Evolutionary conservation across 2,797 vertebrate genomes (phyloP), one percentile per base, ranked within the genome.

Genomic region (Sciaenops ocellatus): DNA sequence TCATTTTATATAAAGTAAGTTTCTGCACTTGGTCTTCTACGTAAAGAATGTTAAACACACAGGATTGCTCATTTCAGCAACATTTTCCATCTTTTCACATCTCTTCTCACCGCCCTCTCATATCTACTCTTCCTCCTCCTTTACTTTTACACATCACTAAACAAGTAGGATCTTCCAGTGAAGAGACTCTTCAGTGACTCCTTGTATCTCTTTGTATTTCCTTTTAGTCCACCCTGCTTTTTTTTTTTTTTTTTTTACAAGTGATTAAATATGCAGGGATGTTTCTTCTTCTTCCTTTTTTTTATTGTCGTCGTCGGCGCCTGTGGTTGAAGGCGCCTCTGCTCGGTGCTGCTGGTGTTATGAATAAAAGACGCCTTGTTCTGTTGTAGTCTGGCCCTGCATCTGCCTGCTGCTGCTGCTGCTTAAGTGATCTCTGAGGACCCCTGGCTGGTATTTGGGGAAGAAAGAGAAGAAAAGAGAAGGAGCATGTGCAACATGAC

Each of bases 361-460:
- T 88, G 85, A 92, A 93, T 90, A 86, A 92, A 88, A 90, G 56
- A 89, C 66, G 28, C 67, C 34, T 73, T 80, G 82, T 79, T 78
- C 76, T 85, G 78, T 86, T 87, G 85, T 82, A 75, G 73, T 83
- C 78, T 84, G 83, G 62, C 51, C 18, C 38, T 66, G 75, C 60
- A 77, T 85, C 71, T 72, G 74, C 69, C 80, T 82, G 77, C 73
- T 80, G 76, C 79, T 80, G 76, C 79, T 77, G 73, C 72, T 76
- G 61, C 63, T 74, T 75, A 73, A 80, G 82, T 71, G 78, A 86
- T 85, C 82, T 84, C 86, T 67, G 65, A 77, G 71, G 83, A 85
- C 42, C 30, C 46, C 73, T 26, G 77, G 65, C 59, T 84, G 76
- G 69, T 66, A 48, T 85, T 84, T 82, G 56, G 61, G 67, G 63